Evolutionary conservation across 2,797 vertebrate genomes (phyloP).

Genomic region (Melanotaenia pygmaea): DNA sequence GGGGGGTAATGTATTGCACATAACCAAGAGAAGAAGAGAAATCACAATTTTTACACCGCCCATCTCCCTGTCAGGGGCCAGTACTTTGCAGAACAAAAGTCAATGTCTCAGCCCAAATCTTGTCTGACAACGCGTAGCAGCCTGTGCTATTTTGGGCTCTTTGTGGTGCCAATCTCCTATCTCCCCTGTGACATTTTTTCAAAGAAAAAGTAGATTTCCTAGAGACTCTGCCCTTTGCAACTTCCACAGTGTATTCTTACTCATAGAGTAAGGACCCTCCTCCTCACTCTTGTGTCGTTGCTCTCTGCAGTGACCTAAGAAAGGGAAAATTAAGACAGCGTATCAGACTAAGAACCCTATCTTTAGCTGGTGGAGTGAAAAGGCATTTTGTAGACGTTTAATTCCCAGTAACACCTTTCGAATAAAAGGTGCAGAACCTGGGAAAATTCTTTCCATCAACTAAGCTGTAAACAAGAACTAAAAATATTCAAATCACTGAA

Average conservation of each 20-base stretch:
- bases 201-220: slow-evolving; percentile 99
- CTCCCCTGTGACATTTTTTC: slow-evolving; percentile 99
- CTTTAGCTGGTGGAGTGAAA: slow-evolving; percentile 77
- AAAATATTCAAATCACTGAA: slow-evolving; percentile 18
- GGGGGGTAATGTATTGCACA: slow-evolving; percentile 83
- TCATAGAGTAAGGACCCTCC: slow-evolving; percentile 88
- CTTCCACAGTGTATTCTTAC: slow-evolving; percentile 94
- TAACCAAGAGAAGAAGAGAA: slow-evolving; percentile 89
- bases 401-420: slow-evolving; percentile 75
- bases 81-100: slow-evolving; percentile 97
- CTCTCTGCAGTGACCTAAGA: slow-evolving; percentile 84
- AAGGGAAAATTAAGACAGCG: slow-evolving; percentile 90
- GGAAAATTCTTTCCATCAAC: slow-evolving; percentile 64
- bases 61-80: slow-evolving; percentile 93
- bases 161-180: slow-evolving; percentile 99
- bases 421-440: slow-evolving; percentile 74
- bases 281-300: slow-evolving; percentile 86
- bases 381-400: slow-evolving; percentile 77
- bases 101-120: slow-evolving; percentile 99
- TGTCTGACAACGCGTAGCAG: slow-evolving; percentile 99
- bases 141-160: slow-evolving; percentile 96
- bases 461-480: slow-evolving; percentile 43
- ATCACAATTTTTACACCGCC: slow-evolving; percentile 92
- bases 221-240: slow-evolving; percentile 99
- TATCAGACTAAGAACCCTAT: slow-evolving; percentile 83